These are phyloP conservation scores for Patella depressa DNA, from an alignment of 2,888 invertebrate species.

Conservation along the genomic window DNA sequence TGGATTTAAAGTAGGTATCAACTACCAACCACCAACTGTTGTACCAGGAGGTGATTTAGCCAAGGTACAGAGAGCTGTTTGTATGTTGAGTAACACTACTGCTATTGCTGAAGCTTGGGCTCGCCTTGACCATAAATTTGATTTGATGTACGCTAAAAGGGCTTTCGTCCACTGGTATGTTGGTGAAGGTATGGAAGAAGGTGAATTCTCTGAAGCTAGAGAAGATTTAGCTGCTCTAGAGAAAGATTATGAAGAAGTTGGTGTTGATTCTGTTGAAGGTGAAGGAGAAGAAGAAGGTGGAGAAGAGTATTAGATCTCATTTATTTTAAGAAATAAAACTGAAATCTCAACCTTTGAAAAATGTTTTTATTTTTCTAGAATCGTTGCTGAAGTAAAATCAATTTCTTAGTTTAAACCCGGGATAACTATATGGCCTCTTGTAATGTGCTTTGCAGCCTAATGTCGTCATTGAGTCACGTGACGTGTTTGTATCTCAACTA, in stretches of 20 bases:
- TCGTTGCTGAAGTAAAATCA: too few species aligned
- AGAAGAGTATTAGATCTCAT: neutral
- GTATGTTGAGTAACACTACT: conserved; percentile 7
- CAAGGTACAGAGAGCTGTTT: conserved; percentile 7
- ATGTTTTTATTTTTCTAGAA: too few species aligned
- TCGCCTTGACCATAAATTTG: conserved; percentile 6
- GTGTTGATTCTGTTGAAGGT: conserved; percentile 9
- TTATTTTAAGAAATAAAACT: neutral
- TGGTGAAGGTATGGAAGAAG: conserved; percentile 8
- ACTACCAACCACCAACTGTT: conserved; percentile 13
- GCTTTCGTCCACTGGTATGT: conserved; percentile 7
- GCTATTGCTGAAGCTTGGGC: conserved; percentile 1
- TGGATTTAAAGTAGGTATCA: neutral
- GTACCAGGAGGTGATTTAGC: conserved; percentile 7
- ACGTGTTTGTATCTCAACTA: too few species aligned
- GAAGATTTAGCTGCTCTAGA: conserved; percentile 10
- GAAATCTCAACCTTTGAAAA: neutral
- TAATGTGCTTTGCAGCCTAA: too few species aligned
- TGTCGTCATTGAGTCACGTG: too few species aligned
- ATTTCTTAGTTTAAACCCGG: too few species aligned
- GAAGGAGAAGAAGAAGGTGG: neutral
- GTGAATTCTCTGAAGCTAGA: conserved; percentile 8
- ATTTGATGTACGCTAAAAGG: neutral
- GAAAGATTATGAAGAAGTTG: conserved; percentile 10
- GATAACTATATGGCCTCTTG: too few species aligned